Percentiles rank a stretch among this genome's conserved stretches.
Evolutionary conservation across 2,888 invertebrate genomes (phyloP).

Genomic region (Synergus itoensis): DNA sequence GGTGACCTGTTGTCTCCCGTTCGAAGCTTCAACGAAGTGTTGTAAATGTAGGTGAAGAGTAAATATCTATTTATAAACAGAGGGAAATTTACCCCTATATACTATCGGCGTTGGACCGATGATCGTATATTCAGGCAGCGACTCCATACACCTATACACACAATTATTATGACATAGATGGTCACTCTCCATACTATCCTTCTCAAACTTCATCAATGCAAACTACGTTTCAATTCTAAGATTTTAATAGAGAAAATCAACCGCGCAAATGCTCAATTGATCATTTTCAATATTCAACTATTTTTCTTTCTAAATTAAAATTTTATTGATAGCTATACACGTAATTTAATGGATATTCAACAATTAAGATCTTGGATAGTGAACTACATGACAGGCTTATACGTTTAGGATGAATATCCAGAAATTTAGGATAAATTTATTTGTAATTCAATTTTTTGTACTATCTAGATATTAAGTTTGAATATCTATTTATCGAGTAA

Average conservation of each 20-base stretch:
- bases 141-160: conserved; percentile 43
- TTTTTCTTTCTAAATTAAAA: too few relatives aligned
- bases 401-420: too few relatives aligned
- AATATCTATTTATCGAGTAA: too few relatives aligned
- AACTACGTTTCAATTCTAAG: not conserved
- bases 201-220: not conserved
- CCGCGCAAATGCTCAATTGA: not conserved
- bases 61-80: conserved; percentile 75
- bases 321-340: too few relatives aligned
- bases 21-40: conserved; percentile 77
- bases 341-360: too few relatives aligned
- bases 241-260: not conserved
- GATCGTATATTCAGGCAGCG: conserved; percentile 46
- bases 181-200: conserved; percentile 10
- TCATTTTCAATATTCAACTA: not conserved
- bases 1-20: conserved; percentile 79
- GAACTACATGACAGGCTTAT: too few relatives aligned
- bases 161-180: conserved; percentile 40
- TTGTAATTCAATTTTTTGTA: too few relatives aligned
- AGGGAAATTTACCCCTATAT: conserved; percentile 60
- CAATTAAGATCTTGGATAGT: too few relatives aligned
- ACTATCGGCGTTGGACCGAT: conserved; percentile 19
- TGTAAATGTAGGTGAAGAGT: conserved; percentile 76
- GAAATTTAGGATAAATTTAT: too few relatives aligned
- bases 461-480: too few relatives aligned